Conservation (phyloP, 1,140 invertebrate genomes). For the Penaeus vannamei region DNA sequence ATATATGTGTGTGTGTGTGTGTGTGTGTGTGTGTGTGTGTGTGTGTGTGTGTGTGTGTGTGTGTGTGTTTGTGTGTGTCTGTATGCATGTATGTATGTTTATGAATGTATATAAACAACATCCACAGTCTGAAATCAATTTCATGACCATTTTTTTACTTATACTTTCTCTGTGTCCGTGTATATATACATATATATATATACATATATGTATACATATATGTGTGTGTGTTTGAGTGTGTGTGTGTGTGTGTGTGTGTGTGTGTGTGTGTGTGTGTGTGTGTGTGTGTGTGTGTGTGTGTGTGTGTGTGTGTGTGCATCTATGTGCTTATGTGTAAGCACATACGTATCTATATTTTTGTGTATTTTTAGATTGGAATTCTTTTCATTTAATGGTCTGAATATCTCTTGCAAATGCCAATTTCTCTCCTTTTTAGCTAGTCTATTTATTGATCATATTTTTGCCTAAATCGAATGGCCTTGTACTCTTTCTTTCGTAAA, state of each 20-base stretch:
- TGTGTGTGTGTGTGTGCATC: not conserved
- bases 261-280: slow-evolving; percentile 21
- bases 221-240: slow-evolving; percentile 14
- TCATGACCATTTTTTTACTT: not conserved
- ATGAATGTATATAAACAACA: not conserved
- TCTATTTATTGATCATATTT: too few relatives aligned
- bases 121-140: not conserved
- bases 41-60: not conserved
- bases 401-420: too few relatives aligned
- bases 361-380: too few relatives aligned
- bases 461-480: too few relatives aligned
- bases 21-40: not conserved
- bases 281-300: not conserved
- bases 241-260: slow-evolving; percentile 24
- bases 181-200: not conserved
- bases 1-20: not conserved
- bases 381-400: too few relatives aligned
- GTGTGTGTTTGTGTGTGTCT: not conserved
- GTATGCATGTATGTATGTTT: slow-evolving; percentile 1
- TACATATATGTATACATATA: not conserved
- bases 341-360: slow-evolving; percentile 15
- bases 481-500: too few relatives aligned
- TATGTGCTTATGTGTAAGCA: slow-evolving; percentile 21
- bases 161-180: not conserved
- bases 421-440: too few relatives aligned